Base-by-base conservation (phyloP, 2,113 vertebrate genomes). In the Brachirus orientalis region DNA sequence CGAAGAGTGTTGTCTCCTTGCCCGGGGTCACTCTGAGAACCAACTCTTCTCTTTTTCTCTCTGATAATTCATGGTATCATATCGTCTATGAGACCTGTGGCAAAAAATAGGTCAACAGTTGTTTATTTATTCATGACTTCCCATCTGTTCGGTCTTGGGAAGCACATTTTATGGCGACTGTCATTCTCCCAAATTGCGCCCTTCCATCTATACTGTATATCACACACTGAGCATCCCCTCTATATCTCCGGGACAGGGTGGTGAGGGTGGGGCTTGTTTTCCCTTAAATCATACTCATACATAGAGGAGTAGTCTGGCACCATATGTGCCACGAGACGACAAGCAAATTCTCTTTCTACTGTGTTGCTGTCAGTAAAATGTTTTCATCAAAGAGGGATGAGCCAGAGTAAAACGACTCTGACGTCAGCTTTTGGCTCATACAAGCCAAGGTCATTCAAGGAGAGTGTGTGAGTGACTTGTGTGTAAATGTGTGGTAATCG, bases 231-330 rank as follows among this genome's bases (percentile, higher is more conserved):
- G n/a, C n/a, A n/a, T n/a, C n/a, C n/a, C n/a, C n/a, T n/a, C n/a
- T n/a, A n/a, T n/a, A n/a, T n/a, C n/a, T n/a, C n/a, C n/a, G n/a
- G n/a, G n/a, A 28, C 28, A n/a, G 37, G 52, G 48, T 51, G 46
- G 22, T 10, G 22, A 28, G 60, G 46, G 77, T 46, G 55, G 58
- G 64, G 69, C 59, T 51, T 72, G 9, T 33, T 22, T 44, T 53
- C 11, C 6, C 64, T 75, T 51, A 75, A 74, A 59, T 36, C 61
- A 13, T 50, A 37, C 66, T 36, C 61, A 13, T 50, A 37, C 66
- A 75, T 72, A 58, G 66, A 84, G 79, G 62, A 85, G 63, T 77
- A 82, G 80, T 86, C 64, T 85, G 63, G 75, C 53, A 17, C 77
- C 81, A 88, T 90, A 83, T 86, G 82, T 75, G 75, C 67, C 56